These are phyloP conservation scores for Dinothrombium tinctorium DNA, from an alignment of 1,140 invertebrate genomes.

Conservation along the genomic window DNA sequence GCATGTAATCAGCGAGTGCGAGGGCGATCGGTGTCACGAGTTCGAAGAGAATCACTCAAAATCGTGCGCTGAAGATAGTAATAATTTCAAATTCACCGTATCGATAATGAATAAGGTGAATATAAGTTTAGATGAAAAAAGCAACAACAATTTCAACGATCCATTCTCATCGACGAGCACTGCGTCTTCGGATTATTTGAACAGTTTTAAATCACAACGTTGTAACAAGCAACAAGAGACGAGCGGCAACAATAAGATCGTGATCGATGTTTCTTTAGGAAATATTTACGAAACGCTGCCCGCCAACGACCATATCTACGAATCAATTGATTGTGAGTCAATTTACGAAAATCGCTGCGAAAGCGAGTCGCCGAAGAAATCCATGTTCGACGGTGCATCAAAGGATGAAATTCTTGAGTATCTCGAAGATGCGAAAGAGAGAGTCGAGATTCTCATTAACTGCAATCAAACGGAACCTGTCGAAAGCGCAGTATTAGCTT, in stretches of 20 bases:
- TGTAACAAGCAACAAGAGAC: background rate
- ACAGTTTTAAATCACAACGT: background rate
- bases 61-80: too few species aligned
- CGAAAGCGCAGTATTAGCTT: background rate
- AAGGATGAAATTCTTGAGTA: constrained; percentile 71
- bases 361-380: constrained; percentile 22
- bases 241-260: constrained; percentile 1
- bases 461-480: background rate
- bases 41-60: too few species aligned
- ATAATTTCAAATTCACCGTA: too few species aligned
- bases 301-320: constrained; percentile 9
- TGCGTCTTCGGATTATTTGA: background rate
- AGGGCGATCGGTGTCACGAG: too few species aligned
- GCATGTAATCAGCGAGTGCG: too few species aligned
- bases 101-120: background rate
- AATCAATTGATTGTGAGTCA: constrained; percentile 4
- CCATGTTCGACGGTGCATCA: constrained; percentile 56
- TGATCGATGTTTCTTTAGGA: background rate
- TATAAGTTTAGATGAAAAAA: background rate
- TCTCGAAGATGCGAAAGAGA: constrained; percentile 53
- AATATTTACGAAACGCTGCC: background rate
- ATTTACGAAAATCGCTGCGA: constrained; percentile 9
- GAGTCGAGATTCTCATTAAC: constrained; percentile 21
- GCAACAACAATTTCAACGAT: background rate
- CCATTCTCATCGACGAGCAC: too few species aligned